phyloP scores from a whole-genome alignment of 92 coral and sea anemone species.

The Heliopora coerulea region DNA sequence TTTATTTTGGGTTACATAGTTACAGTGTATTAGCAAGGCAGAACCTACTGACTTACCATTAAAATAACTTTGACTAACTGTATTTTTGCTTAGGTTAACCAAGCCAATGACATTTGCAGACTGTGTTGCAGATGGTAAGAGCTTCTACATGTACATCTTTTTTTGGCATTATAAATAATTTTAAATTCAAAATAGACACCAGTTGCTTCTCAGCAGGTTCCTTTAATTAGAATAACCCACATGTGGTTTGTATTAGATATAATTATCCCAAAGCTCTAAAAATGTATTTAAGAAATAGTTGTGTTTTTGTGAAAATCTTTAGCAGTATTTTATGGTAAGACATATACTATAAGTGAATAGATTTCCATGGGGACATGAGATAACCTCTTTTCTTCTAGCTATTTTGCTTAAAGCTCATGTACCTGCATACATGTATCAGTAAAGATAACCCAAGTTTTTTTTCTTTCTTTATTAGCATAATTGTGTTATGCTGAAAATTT shows the following conservation, averaged over 20 bases:
- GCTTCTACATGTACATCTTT: background rate
- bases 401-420: no score
- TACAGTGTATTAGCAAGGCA: no score
- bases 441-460: no score
- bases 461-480: no score
- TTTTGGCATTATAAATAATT: constrained; percentile 2
- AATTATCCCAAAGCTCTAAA: constrained; percentile 34
- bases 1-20: no score
- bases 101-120: constrained; percentile 95
- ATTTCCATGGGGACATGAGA: no score
- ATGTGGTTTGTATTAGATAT: constrained; percentile 26
- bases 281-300: constrained; percentile 1
- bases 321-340: no score
- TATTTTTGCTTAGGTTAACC: constrained; percentile 62
- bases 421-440: no score
- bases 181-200: constrained; percentile 1
- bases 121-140: constrained; percentile 97
- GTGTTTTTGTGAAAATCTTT: background rate
- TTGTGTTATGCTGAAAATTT: no score
- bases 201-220: constrained; percentile 34
- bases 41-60: no score
- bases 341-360: no score
- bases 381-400: no score
- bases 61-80: background rate
- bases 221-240: constrained; percentile 10